A percentile compares a stretch with the other conserved stretches of the same genome.
phyloP scores from a whole-genome alignment of 2,888 invertebrate genomes.

The Agonopterix alstromeriana region DNA sequence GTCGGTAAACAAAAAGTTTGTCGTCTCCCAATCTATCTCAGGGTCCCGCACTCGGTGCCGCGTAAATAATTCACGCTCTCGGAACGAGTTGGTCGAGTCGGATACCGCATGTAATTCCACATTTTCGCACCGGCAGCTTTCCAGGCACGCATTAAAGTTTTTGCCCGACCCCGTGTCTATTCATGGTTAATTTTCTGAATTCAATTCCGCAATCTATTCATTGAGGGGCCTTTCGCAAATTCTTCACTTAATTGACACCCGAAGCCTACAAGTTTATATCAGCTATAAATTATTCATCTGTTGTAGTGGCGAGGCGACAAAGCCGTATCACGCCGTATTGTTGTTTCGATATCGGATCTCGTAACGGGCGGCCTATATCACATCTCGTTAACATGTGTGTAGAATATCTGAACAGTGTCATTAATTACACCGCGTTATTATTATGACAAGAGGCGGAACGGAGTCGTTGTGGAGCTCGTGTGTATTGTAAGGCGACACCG shows the following conservation, averaged over 20 bases:
- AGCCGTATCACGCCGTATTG: conserved; percentile 22
- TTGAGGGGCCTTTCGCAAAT: conserved; percentile 50
- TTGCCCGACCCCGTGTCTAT: conserved; percentile 45
- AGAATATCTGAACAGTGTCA: conserved; percentile 47
- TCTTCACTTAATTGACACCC: conserved; percentile 59
- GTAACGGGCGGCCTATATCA: conserved; percentile 33
- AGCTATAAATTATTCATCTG: conserved; percentile 50
- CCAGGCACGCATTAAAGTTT: conserved; percentile 62
- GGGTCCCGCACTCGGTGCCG: conserved; percentile 41
- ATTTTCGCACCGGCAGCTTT: conserved; percentile 55
- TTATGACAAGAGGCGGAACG: conserved; percentile 45
- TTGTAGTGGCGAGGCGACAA: conserved; percentile 32
- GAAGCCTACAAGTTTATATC: conserved; percentile 37
- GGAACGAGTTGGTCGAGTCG: conserved; percentile 45
- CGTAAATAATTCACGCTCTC: conserved; percentile 59
- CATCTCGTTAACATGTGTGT: conserved; percentile 51
- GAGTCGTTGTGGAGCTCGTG: conserved; percentile 18
- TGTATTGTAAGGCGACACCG: neutral
- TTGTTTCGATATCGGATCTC: conserved; percentile 34
- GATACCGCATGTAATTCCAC: conserved; percentile 57
- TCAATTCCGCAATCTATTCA: conserved; percentile 58
- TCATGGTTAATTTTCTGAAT: conserved; percentile 62
- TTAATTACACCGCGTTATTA: conserved; percentile 56
- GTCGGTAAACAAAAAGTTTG: conserved; percentile 42
- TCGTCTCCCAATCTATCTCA: conserved; percentile 33